Evolutionary conservation across 2,888 invertebrate genomes (phyloP).

Genomic region (Campoletis raptor): DNA sequence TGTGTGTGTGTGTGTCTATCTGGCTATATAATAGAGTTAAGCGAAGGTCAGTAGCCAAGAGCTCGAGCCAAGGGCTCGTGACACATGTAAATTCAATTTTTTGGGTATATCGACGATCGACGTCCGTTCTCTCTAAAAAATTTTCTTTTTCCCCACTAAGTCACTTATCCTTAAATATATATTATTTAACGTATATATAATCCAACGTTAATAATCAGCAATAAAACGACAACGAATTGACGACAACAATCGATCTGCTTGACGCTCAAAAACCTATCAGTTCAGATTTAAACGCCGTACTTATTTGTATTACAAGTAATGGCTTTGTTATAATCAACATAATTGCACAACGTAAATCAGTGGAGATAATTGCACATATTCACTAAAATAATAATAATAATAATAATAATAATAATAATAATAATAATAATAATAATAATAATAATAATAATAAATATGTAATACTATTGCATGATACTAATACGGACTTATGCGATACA

Average conservation of each 20-base stretch:
- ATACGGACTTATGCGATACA: slow-evolving; percentile 37
- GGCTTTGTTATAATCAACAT: slow-evolving; percentile 46
- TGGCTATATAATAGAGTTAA: not conserved
- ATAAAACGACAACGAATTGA: slow-evolving; percentile 61
- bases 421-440: slow-evolving; percentile 32
- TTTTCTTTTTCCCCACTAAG: not conserved
- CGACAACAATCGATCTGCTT: slow-evolving; percentile 43
- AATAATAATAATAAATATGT: slow-evolving; percentile 49
- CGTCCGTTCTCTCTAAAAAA: slow-evolving; percentile 51
- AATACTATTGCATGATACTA: slow-evolving; percentile 51
- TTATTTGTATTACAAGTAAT: slow-evolving; percentile 50
- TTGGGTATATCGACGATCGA: slow-evolving; percentile 27
- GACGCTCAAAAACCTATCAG: not conserved
- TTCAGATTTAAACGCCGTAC: slow-evolving; percentile 20
- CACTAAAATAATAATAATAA: slow-evolving; percentile 26
- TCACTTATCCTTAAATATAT: slow-evolving; percentile 1
- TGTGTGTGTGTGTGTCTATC: not conserved
- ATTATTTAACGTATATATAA: slow-evolving; percentile 29
- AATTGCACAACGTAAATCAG: slow-evolving; percentile 12
- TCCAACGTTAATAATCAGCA: slow-evolving; percentile 42
- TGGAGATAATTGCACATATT: not conserved
- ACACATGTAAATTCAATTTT: slow-evolving; percentile 17
- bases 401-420: slow-evolving; percentile 46
- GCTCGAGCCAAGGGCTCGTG: slow-evolving; percentile 41
- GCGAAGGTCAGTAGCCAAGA: slow-evolving; percentile 44